Conservation (phyloP, 2,113 vertebrate genomes). For the Eidolon helvum region DNA sequence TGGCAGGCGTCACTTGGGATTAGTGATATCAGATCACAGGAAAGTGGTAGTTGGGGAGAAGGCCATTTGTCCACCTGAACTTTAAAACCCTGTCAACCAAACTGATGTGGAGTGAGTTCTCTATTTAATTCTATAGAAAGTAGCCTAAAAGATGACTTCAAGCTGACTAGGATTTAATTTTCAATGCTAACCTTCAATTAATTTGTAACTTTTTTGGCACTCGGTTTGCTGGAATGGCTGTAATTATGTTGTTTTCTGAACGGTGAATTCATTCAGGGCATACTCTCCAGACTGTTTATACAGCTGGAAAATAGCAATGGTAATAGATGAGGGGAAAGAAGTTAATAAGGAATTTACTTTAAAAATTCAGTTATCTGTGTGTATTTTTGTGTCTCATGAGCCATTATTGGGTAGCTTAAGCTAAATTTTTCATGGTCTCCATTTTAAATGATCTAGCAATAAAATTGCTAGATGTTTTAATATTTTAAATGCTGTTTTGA, state of each 20-base stretch:
- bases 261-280: conserved; percentile 83
- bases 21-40: conserved; percentile 49
- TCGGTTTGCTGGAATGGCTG: conserved; percentile 83
- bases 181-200: conserved; percentile 89
- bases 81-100: conserved; percentile 73
- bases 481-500: conserved; percentile 70
- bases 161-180: conserved; percentile 87
- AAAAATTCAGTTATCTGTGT: conserved; percentile 77
- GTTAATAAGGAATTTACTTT: conserved; percentile 81
- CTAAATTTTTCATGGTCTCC: conserved; percentile 63
- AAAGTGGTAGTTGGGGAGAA: conserved; percentile 27
- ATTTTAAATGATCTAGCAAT: conserved; percentile 75
- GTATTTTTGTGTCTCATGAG: conserved; percentile 71
- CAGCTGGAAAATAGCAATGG: conserved; percentile 83
- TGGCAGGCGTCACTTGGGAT: neutral
- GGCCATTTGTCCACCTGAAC: conserved; percentile 79
- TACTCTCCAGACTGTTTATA: conserved; percentile 85
- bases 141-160: conserved; percentile 83
- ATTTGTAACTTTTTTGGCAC: conserved; percentile 89
- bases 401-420: conserved; percentile 67
- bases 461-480: conserved; percentile 70
- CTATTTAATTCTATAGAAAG: conserved; percentile 82
- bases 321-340: conserved; percentile 77
- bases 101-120: conserved; percentile 75
- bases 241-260: conserved; percentile 89